Percentiles rank a stretch among this genome's conserved stretches.
phyloP scores from a whole-genome alignment of 2,888 invertebrate genomes.

The Drosophila hamatofila region DNA sequence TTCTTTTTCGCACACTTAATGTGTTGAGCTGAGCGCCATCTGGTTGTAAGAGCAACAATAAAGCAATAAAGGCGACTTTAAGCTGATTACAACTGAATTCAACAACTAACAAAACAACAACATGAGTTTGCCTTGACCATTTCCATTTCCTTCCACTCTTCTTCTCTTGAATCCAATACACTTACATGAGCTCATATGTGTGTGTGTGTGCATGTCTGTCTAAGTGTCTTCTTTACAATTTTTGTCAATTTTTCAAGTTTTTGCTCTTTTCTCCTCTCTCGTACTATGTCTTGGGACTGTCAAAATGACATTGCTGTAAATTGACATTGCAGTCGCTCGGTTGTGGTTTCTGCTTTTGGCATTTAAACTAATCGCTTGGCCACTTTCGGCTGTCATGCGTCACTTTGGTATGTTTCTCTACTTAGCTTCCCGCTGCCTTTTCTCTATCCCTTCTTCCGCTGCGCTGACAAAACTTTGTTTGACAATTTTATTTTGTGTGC shows the following conservation, averaged over 20 bases:
- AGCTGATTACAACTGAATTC: conserved; percentile 6
- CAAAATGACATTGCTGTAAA: conserved; percentile 44
- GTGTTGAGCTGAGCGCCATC: conserved; percentile 26
- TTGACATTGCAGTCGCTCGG: conserved; percentile 43
- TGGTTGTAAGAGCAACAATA: not conserved
- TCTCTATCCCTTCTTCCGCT: not conserved
- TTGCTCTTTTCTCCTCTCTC: not conserved
- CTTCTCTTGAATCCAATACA: conserved; percentile 19
- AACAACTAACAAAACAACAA: not conserved
- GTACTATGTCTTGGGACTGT: conserved; percentile 19
- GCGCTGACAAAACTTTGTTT: conserved; percentile 42
- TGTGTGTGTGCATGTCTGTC: not conserved
- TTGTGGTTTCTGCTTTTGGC: conserved; percentile 46
- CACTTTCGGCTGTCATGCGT: conserved; percentile 60
- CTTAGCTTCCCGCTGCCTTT: conserved; percentile 15
- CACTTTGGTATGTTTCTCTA: conserved; percentile 49
- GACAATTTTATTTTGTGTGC: conserved; percentile 35
- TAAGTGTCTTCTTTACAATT: conserved; percentile 19
- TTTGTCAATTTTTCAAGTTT: conserved; percentile 20
- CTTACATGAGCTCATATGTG: conserved; percentile 13
- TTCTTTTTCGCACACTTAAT: conserved; percentile 6
- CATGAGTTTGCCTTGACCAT: conserved; percentile 4
- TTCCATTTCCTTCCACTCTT: not conserved
- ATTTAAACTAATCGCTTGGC: conserved; percentile 64
- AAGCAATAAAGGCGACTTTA: conserved; percentile 9